These are phyloP conservation scores for Sylvicola fuscatus DNA, from an alignment of 2,888 invertebrate genomes.

Conservation along the genomic window DNA sequence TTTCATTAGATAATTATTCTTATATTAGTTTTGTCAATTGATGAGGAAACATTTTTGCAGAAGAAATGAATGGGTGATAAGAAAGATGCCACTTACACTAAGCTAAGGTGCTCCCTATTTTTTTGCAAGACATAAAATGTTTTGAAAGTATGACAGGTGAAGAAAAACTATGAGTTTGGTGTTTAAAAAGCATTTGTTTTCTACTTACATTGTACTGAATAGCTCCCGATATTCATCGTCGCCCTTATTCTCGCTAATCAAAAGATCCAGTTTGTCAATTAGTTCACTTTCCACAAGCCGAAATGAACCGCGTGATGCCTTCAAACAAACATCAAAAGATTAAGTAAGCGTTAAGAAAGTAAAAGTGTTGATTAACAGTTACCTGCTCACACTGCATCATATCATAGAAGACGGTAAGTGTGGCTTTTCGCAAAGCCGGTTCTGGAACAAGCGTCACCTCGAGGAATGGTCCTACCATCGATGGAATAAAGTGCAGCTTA, in stretches of 20 bases:
- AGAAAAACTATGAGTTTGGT: slow-evolving; percentile 2
- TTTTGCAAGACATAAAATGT: slow-evolving; percentile 1
- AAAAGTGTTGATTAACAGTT: no score
- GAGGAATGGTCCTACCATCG: slow-evolving; percentile 82
- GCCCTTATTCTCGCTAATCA: slow-evolving; percentile 84
- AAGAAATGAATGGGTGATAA: no score
- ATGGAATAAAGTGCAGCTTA: slow-evolving; percentile 75
- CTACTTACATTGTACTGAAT: slow-evolving; percentile 89
- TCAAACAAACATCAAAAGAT: no score
- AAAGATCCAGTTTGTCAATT: slow-evolving; percentile 80
- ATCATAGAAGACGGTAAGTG: slow-evolving; percentile 80
- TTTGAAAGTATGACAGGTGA: not conserved
- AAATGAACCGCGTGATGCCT: slow-evolving; percentile 59
- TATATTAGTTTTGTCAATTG: no score
- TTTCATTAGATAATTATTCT: no score
- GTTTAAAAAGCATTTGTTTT: not conserved
- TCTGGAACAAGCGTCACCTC: slow-evolving; percentile 85
- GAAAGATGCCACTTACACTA: slow-evolving; percentile 51
- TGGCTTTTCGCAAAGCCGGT: slow-evolving; percentile 65
- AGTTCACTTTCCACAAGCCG: slow-evolving; percentile 81
- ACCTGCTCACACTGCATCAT: slow-evolving; percentile 83
- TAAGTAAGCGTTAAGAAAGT: no score
- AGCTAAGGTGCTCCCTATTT: slow-evolving; percentile 73
- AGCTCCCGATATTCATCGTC: slow-evolving; percentile 81
- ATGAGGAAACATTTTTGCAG: no score